These are phyloP conservation scores for Trichechus manatus DNA, from an alignment of 2,113 vertebrate species.

Conservation along the genomic window DNA sequence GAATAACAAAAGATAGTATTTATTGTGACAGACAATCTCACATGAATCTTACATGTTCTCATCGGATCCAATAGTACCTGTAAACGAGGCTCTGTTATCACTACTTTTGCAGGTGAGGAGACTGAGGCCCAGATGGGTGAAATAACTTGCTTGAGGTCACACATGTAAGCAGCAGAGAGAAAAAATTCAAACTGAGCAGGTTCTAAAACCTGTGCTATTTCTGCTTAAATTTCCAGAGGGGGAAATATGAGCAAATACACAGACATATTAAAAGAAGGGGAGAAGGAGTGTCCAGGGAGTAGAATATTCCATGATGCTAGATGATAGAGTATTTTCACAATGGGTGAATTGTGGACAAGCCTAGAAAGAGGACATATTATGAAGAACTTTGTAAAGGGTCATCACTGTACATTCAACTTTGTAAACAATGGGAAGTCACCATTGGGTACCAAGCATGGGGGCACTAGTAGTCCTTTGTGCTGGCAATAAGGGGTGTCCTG, in stretches of 20 bases:
- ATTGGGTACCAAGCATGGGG: background rate
- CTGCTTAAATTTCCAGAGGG: background rate
- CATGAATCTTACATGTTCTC: background rate
- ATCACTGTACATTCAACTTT: background rate
- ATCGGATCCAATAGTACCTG: background rate
- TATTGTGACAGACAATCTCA: background rate
- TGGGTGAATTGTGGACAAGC: background rate
- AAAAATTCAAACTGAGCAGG: constrained; percentile 25
- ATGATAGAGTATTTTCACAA: background rate
- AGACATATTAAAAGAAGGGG: background rate
- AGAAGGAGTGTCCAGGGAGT: background rate
- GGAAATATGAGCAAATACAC: constrained; percentile 17
- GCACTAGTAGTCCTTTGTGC: background rate
- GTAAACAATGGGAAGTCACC: background rate
- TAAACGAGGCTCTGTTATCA: background rate
- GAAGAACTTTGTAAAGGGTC: background rate
- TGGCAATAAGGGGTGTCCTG: background rate
- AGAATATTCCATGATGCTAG: background rate
- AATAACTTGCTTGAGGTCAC: background rate
- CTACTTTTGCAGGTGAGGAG: background rate
- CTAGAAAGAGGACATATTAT: background rate
- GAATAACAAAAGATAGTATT: background rate
- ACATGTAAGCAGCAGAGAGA: background rate
- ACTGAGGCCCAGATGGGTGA: background rate
- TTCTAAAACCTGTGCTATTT: background rate